phyloP scores from a whole-genome alignment of 1,140 invertebrate species.

The Hydropsyche tenuis region DNA sequence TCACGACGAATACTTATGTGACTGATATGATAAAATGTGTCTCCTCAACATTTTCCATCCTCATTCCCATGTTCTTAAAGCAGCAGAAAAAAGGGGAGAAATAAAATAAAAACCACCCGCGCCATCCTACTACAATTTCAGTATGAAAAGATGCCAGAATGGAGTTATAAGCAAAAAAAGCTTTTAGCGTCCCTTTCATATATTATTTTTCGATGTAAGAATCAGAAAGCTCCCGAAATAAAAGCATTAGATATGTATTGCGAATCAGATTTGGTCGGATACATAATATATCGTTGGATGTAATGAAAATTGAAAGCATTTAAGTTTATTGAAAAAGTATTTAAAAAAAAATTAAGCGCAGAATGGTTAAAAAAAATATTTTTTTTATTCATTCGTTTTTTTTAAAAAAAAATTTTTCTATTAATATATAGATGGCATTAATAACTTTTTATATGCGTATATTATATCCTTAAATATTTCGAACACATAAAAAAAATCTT shows the following conservation, averaged over 20 bases:
- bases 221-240: constrained; percentile 30
- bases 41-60: constrained; percentile 5
- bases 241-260: constrained; percentile 9
- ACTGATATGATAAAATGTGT: constrained; percentile 40
- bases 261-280: neutral
- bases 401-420: too few species aligned
- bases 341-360: too few species aligned
- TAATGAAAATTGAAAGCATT: too few species aligned
- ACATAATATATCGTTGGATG: neutral
- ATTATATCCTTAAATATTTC: too few species aligned
- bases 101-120: too few species aligned
- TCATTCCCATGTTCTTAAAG: neutral
- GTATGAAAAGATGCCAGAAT: neutral
- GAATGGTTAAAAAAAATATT: too few species aligned
- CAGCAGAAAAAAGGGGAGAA: neutral
- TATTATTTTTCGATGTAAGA: constrained; percentile 42
- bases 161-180: constrained; percentile 40
- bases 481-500: too few species aligned
- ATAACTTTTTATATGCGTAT: too few species aligned
- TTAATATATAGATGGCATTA: too few species aligned
- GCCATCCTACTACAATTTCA: neutral
- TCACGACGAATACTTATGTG: constrained; percentile 38
- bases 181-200: constrained; percentile 45
- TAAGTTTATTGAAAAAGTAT: too few species aligned
- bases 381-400: too few species aligned